A percentile compares a stretch with the other conserved stretches of the same genome.
phyloP scores from a whole-genome alignment of 2,888 invertebrate genomes.

The Andrena dorsata region DNA sequence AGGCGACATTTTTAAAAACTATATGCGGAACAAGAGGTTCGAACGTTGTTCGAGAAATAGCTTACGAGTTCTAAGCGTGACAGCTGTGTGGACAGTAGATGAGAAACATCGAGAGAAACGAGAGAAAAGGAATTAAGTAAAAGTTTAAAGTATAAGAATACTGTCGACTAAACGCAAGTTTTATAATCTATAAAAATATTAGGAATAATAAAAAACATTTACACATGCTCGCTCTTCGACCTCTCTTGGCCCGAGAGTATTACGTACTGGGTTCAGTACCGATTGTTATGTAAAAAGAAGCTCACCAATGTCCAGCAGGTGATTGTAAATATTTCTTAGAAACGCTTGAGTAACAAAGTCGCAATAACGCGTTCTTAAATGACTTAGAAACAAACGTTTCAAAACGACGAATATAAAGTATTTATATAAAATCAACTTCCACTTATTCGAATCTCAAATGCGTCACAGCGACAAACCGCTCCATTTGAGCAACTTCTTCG shows the following conservation, averaged over 20 bases:
- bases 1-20: conserved; percentile 1
- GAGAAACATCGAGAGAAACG: background rate
- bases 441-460: conserved; percentile 67
- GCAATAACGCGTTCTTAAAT: conserved; percentile 68
- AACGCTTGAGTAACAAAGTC: conserved; percentile 68
- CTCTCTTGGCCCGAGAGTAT: conserved; percentile 16
- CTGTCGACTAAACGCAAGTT: conserved; percentile 34
- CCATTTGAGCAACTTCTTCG: conserved; percentile 60
- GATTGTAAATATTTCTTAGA: conserved; percentile 69
- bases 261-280: conserved; percentile 65
- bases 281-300: conserved; percentile 62
- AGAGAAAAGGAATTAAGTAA: background rate
- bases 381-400: conserved; percentile 69
- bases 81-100: background rate
- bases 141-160: background rate
- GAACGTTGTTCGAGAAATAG: background rate
- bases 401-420: conserved; percentile 70
- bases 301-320: conserved; percentile 71
- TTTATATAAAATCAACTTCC: conserved; percentile 71
- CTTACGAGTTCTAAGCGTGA: background rate
- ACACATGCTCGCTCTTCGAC: conserved; percentile 21
- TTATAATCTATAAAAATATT: conserved; percentile 34
- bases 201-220: conserved; percentile 51
- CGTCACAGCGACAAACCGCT: conserved; percentile 50
- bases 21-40: background rate